These are phyloP conservation scores for Trilocha varians DNA, from an alignment of 2,888 invertebrate species.

Conservation along the genomic window DNA sequence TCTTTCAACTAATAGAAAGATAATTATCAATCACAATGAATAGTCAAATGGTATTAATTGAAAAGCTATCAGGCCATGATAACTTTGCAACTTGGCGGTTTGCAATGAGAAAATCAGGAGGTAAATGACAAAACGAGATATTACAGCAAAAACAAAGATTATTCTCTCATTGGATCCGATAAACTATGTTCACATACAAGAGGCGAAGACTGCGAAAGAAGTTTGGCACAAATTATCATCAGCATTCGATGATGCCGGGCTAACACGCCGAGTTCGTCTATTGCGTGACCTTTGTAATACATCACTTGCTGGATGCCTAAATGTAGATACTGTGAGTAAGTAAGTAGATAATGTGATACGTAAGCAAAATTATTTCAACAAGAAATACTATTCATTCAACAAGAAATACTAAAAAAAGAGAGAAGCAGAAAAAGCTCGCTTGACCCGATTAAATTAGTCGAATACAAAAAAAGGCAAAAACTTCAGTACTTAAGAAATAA, in stretches of 20 bases:
- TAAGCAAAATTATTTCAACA: slow-evolving; percentile 5
- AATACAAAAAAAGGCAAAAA: no score
- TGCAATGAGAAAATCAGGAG: slow-evolving; percentile 7
- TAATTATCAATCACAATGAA: not conserved
- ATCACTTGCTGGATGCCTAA: slow-evolving; percentile 3
- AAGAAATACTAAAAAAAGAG: no score
- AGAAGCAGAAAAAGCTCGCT: no score
- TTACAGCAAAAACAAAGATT: slow-evolving; percentile 9
- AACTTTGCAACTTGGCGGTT: slow-evolving; percentile 9
- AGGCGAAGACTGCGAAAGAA: slow-evolving; percentile 10
- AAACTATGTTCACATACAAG: slow-evolving; percentile 14
- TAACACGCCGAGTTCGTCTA: slow-evolving; percentile 7
- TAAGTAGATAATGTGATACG: no score
- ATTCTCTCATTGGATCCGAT: slow-evolving; percentile 7
- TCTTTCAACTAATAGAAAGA: no score
- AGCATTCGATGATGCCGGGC: slow-evolving; percentile 1
- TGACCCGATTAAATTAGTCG: no score
- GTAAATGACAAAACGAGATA: not conserved
- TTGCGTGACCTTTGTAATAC: slow-evolving; percentile 7
- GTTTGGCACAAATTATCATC: slow-evolving; percentile 12
- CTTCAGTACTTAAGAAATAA: no score
- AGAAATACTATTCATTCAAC: no score
- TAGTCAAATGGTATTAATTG: not conserved
- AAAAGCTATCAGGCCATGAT: slow-evolving; percentile 5
- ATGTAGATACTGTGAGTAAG: no score